These are phyloP conservation scores for Nesidiocoris tenuis DNA, from an alignment of 2,888 invertebrate genomes.

Conservation along the genomic window DNA sequence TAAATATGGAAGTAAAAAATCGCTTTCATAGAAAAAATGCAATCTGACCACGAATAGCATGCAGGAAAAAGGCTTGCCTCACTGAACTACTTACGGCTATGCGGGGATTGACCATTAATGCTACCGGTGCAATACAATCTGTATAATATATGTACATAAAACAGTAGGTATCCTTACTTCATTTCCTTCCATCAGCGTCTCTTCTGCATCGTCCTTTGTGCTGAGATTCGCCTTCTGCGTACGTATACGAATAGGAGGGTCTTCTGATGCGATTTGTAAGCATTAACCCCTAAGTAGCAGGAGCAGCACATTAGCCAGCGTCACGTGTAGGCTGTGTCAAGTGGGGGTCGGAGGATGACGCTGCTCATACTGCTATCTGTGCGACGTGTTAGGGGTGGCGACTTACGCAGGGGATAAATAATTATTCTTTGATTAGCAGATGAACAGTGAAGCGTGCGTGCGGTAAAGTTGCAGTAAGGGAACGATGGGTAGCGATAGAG, in stretches of 20 bases:
- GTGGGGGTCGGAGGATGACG: background rate
- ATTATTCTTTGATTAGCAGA: constrained; percentile 37
- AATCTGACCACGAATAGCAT: too few relatives aligned
- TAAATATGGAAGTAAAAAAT: too few relatives aligned
- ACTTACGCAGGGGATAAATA: background rate
- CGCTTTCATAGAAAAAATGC: too few relatives aligned
- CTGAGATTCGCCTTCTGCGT: too few relatives aligned
- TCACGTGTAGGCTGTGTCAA: background rate
- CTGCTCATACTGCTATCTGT: background rate
- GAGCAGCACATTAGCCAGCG: constrained; percentile 10
- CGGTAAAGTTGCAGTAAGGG: background rate
- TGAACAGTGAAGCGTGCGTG: background rate
- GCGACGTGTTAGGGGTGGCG: background rate
- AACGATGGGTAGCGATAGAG: background rate
- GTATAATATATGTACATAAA: too few relatives aligned
- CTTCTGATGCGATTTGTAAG: background rate
- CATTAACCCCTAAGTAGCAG: constrained; percentile 26
- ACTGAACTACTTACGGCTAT: too few relatives aligned
- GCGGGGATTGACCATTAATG: too few relatives aligned
- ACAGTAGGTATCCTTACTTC: too few relatives aligned
- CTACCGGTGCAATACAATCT: too few relatives aligned
- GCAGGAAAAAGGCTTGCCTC: too few relatives aligned
- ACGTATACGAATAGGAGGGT: background rate
- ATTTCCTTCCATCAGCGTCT: too few relatives aligned
- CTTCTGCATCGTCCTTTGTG: too few relatives aligned